These are phyloP conservation scores for Enteromius fasciolatus DNA, from an alignment of 2,797 vertebrate genomes.

Conservation along the genomic window DNA sequence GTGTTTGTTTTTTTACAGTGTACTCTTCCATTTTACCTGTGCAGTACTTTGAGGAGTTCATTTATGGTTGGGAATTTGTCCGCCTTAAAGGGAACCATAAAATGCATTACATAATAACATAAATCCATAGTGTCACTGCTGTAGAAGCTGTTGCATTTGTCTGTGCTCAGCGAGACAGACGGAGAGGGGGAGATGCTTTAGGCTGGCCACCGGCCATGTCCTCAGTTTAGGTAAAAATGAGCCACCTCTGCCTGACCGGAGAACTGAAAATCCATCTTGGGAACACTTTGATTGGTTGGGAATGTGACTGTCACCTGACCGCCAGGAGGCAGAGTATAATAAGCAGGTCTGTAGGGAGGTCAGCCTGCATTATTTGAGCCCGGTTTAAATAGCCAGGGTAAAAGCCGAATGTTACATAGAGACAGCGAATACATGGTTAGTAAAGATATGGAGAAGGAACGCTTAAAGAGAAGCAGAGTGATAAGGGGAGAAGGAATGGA, in stretches of 20 bases:
- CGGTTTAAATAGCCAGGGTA: slow-evolving; percentile 4
- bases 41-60: background rate
- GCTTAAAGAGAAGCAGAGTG: slow-evolving; percentile 11
- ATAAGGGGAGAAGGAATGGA: slow-evolving; percentile 22
- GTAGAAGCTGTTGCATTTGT: slow-evolving; percentile 27
- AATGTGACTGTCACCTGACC: slow-evolving; percentile 39
- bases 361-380: slow-evolving; percentile 22
- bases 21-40: background rate
- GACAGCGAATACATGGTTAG: background rate
- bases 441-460: slow-evolving; percentile 15
- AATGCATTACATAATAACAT: background rate
- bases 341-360: slow-evolving; percentile 31
- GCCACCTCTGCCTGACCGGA: slow-evolving; percentile 31
- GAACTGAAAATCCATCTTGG: slow-evolving; percentile 3
- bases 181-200: slow-evolving; percentile 36
- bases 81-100: background rate
- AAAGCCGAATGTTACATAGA: background rate
- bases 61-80: background rate
- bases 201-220: slow-evolving; percentile 45
- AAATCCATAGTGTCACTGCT: slow-evolving; percentile 12
- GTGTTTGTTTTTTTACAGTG: too few relatives aligned
- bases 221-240: slow-evolving; percentile 42
- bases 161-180: slow-evolving; percentile 4
- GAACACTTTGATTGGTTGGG: slow-evolving; percentile 36
- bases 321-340: slow-evolving; percentile 33